phyloP scores from a whole-genome alignment of 2,113 vertebrate species.

The Equus przewalskii region DNA sequence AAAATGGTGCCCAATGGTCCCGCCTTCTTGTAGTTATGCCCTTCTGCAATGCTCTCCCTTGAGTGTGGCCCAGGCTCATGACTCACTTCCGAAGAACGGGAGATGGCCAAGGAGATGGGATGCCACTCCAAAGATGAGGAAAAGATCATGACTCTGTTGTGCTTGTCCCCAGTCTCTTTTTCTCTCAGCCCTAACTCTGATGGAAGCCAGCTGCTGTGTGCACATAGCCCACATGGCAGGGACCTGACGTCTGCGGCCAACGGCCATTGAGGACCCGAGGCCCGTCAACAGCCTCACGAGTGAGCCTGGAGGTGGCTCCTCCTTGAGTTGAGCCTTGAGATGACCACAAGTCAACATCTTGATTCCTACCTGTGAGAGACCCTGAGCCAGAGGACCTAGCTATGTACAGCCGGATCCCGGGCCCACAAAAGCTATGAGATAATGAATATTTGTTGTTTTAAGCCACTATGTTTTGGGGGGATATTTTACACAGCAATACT shows the following conservation, averaged over 20 bases:
- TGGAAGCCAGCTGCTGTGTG: not conserved
- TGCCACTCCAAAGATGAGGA: not conserved
- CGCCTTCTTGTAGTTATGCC: rapidly evolving
- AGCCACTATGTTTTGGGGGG: not conserved
- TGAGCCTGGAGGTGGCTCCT: not conserved
- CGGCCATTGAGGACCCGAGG: rapidly evolving
- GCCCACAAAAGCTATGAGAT: not conserved
- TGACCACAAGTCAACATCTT: not conserved
- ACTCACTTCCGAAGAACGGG: not conserved
- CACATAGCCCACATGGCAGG: rapidly evolving
- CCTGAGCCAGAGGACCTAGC: not conserved
- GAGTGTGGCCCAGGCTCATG: too few species aligned
- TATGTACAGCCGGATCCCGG: not conserved
- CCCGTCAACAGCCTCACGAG: rapidly evolving
- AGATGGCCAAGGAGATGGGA: not conserved
- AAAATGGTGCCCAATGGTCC: rapidly evolving
- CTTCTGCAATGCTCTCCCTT: not conserved
- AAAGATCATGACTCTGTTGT: not conserved
- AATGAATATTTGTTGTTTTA: not conserved
- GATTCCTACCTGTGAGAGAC: too few species aligned
- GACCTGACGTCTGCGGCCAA: not conserved
- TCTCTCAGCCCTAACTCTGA: not conserved
- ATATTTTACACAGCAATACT: not conserved
- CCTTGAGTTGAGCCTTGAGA: not conserved
- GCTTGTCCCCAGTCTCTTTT: not conserved